Conservation (phyloP, 2,113 vertebrate genomes). For the Apteryx mantelli region DNA sequence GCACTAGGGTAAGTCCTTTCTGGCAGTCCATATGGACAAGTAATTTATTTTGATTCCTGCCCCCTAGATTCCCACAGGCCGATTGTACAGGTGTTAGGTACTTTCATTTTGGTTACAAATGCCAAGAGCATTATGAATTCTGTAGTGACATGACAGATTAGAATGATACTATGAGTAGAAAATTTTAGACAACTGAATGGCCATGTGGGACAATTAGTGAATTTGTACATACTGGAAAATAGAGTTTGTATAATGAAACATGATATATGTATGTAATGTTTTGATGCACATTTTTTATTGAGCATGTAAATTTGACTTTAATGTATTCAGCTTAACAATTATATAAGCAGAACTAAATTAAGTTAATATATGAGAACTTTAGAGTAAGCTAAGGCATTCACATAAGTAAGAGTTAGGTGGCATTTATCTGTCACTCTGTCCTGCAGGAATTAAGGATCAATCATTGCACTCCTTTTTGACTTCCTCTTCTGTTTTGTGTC, state of each 20-base stretch:
- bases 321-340: neutral
- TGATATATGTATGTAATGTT: neutral
- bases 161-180: neutral
- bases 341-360: neutral
- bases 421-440: neutral
- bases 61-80: neutral
- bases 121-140: neutral
- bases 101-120: constrained; percentile 17
- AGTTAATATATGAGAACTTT: neutral
- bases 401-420: neutral
- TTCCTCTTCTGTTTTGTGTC: neutral
- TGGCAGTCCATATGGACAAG: neutral
- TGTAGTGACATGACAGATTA: neutral
- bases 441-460: neutral
- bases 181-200: neutral
- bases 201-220: neutral
- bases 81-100: neutral
- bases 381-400: neutral
- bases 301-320: neutral
- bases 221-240: constrained; percentile 10
- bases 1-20: neutral
- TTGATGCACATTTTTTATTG: neutral
- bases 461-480: neutral
- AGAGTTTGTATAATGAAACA: neutral
- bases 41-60: neutral